Evolutionary conservation across 1,140 invertebrate genomes (phyloP).

Genomic region (Eubasilissa regina): DNA sequence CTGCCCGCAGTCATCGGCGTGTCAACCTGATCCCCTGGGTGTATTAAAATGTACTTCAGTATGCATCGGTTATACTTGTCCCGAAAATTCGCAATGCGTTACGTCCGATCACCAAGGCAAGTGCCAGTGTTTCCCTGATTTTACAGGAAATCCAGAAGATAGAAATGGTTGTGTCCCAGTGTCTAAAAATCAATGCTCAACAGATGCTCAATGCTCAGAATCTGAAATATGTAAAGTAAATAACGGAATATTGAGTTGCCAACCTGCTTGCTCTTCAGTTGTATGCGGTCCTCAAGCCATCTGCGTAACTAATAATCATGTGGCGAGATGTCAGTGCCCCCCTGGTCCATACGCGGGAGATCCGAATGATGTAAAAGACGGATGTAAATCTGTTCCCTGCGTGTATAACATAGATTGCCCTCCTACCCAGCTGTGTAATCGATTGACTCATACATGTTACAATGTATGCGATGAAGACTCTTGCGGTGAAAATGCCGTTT

Average conservation of each 20-base stretch:
- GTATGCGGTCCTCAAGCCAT: conserved; percentile 88
- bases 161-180: conserved; percentile 85
- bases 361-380: conserved; percentile 81
- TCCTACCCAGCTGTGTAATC: conserved; percentile 83
- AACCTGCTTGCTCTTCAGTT: conserved; percentile 82
- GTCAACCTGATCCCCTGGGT: conserved; percentile 86
- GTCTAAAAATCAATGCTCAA: conserved; percentile 82
- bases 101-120: conserved; percentile 81
- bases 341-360: conserved; percentile 87
- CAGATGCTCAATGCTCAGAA: conserved; percentile 86
- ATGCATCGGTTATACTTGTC: conserved; percentile 86
- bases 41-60: conserved; percentile 86
- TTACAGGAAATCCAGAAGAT: conserved; percentile 90
- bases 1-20: conserved; percentile 80
- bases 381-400: conserved; percentile 86
- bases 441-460: conserved; percentile 85
- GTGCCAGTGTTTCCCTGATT: conserved; percentile 87
- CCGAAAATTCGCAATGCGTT: conserved; percentile 85
- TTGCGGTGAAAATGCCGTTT: conserved; percentile 91
- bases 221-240: conserved; percentile 80
- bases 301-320: conserved; percentile 90
- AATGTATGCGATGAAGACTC: conserved; percentile 86
- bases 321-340: conserved; percentile 90
- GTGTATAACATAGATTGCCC: conserved; percentile 89
- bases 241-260: conserved; percentile 74